A percentile compares a stretch with the other conserved stretches of the same genome.
phyloP scores from a whole-genome alignment of 1,140 invertebrate species.

The Acromyrmex charruanus region DNA sequence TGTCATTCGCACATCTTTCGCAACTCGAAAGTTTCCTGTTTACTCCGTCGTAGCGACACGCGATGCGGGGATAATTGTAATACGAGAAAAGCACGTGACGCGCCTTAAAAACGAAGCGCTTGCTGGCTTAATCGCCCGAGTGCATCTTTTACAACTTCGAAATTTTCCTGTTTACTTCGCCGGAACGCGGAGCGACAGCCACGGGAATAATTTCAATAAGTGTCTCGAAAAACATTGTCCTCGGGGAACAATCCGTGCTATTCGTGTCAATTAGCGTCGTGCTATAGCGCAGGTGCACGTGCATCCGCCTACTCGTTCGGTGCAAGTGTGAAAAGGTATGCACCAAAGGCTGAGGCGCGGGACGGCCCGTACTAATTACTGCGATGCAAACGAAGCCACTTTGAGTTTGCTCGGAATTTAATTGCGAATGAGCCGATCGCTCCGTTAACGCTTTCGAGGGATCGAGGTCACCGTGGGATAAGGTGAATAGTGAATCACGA shows the following conservation, averaged over 20 bases:
- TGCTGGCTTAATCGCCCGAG: conserved; percentile 9
- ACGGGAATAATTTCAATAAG: conserved; percentile 45
- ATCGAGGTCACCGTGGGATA: conserved; percentile 62
- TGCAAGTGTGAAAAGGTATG: conserved; percentile 56
- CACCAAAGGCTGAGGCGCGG: conserved; percentile 39
- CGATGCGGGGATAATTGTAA: conserved; percentile 26
- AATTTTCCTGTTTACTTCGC: conserved; percentile 39
- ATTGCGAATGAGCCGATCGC: conserved; percentile 1
- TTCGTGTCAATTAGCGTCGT: conserved; percentile 71
- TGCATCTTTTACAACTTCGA: conserved; percentile 26
- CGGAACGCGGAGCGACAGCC: not conserved
- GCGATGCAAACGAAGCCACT: conserved; percentile 59
- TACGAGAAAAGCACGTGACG: not conserved
- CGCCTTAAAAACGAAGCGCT: conserved; percentile 6
- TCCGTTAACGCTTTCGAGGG: conserved; percentile 45
- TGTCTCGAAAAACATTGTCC: conserved; percentile 62
- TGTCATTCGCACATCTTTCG: conserved; percentile 10
- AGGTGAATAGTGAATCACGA: conserved; percentile 21
- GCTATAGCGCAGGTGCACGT: conserved; percentile 64
- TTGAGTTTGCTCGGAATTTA: conserved; percentile 30
- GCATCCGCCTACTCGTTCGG: conserved; percentile 28
- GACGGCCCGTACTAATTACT: conserved; percentile 65
- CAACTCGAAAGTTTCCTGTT: conserved; percentile 41
- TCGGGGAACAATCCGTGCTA: conserved; percentile 68
- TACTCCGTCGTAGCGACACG: not conserved